These are phyloP conservation scores for Hirtodrosophila cameraria DNA, from an alignment of 2,888 invertebrate species.

Conservation along the genomic window DNA sequence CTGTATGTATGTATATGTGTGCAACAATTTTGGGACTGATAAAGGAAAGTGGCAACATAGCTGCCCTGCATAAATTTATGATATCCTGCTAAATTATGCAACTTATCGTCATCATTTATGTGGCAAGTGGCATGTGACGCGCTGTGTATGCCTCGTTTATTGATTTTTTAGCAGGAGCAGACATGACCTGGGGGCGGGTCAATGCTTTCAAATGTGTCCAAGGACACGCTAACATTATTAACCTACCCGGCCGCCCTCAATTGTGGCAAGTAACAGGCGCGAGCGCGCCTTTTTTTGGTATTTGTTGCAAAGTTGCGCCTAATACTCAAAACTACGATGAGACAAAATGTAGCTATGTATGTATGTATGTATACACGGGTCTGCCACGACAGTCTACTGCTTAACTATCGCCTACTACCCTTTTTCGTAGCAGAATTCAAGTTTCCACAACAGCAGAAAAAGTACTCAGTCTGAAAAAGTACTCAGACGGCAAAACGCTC, in stretches of 20 bases:
- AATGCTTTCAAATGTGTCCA: conserved; percentile 56
- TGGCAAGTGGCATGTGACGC: conserved; percentile 3
- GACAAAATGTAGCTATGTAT: conserved; percentile 1
- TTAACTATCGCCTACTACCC: conserved; percentile 38
- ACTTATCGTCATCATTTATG: conserved; percentile 65
- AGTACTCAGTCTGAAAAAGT: conserved; percentile 25
- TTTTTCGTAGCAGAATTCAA: conserved; percentile 49
- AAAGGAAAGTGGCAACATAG: conserved; percentile 25
- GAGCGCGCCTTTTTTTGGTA: conserved; percentile 7
- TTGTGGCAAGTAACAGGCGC: conserved; percentile 49
- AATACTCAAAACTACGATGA: conserved; percentile 34
- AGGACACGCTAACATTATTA: conserved; percentile 64
- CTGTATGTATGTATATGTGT: neutral
- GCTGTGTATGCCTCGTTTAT: conserved; percentile 46
- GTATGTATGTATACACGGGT: neutral
- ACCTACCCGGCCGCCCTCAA: neutral
- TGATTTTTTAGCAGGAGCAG: conserved; percentile 51
- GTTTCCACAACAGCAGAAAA: conserved; percentile 35
- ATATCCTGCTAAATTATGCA: conserved; percentile 76
- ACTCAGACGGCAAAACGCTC: conserved; percentile 18
- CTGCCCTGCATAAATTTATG: conserved; percentile 60
- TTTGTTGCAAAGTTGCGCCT: conserved; percentile 41
- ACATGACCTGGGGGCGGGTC: conserved; percentile 52
- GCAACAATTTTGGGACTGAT: conserved; percentile 36
- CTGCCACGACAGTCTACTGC: conserved; percentile 17